Evolutionary conservation across 2,113 vertebrate species (phyloP).

Genomic region (Agapornis roseicollis): DNA sequence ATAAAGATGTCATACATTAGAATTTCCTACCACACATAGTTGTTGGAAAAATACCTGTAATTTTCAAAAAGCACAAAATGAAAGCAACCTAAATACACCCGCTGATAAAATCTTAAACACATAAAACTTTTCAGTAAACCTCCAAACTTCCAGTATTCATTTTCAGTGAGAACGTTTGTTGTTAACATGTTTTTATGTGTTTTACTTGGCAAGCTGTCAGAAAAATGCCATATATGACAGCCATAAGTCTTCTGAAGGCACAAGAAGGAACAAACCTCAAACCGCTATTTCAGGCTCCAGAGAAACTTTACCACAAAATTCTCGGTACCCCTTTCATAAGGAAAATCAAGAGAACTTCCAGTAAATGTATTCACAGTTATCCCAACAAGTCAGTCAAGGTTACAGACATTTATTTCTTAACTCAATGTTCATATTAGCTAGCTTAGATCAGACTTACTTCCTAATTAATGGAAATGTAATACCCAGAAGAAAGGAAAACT

Average conservation of each 20-base stretch:
- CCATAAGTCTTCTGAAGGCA: neutral
- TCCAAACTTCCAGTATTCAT: neutral
- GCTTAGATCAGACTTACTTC: neutral
- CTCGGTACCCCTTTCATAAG: neutral
- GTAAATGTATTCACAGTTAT: neutral
- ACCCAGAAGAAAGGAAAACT: neutral
- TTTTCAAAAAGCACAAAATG: neutral
- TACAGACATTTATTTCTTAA: neutral
- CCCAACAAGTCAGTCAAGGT: neutral
- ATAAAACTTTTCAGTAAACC: neutral
- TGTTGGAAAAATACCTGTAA: neutral
- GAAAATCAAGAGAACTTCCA: neutral
- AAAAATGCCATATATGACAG: neutral
- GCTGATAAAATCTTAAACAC: neutral
- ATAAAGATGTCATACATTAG: neutral
- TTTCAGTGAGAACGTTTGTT: neutral
- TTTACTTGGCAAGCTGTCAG: neutral
- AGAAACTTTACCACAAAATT: neutral
- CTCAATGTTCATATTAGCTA: neutral
- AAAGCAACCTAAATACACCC: neutral
- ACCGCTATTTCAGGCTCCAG: neutral
- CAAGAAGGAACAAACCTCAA: neutral
- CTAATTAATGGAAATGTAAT: neutral
- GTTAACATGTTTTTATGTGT: neutral
- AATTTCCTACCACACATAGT: neutral